Conservation (phyloP, 2,888 invertebrate species). For the Hypena proboscidalis region DNA sequence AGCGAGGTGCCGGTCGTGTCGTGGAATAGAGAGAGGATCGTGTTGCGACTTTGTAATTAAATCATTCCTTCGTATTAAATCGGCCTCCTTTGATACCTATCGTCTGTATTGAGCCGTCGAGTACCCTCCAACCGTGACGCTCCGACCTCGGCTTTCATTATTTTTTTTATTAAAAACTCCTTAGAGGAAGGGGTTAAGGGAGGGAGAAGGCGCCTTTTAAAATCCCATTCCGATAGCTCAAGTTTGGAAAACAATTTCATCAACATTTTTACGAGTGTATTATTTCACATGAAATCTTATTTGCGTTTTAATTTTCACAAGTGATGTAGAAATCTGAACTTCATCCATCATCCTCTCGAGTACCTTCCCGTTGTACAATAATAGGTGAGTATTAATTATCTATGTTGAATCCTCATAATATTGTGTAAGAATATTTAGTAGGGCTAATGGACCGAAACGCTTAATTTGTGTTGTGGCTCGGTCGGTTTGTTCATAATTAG, state of each 20-base stretch:
- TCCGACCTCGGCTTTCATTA: constrained; percentile 60
- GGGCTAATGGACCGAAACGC: constrained; percentile 66
- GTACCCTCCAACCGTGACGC: constrained; percentile 58
- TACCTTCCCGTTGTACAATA: background rate
- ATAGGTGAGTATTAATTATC: background rate
- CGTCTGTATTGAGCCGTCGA: constrained; percentile 64
- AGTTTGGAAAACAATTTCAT: constrained; percentile 40
- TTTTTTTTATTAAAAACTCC: constrained; percentile 59
- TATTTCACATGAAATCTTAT: constrained; percentile 34
- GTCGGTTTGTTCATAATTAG: constrained; percentile 77
- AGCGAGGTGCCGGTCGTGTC: constrained; percentile 39
- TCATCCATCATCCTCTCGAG: background rate
- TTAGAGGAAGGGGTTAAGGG: constrained; percentile 52
- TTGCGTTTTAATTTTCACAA: constrained; percentile 8
- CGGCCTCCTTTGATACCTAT: constrained; percentile 66
- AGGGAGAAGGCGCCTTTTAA: constrained; percentile 39
- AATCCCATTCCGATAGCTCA: constrained; percentile 37
- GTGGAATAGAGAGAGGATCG: constrained; percentile 53
- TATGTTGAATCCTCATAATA: background rate
- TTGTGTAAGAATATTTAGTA: constrained; percentile 42
- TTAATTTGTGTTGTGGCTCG: constrained; percentile 63
- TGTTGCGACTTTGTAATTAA: constrained; percentile 74
- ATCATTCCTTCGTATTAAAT: constrained; percentile 75
- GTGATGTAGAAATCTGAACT: background rate
- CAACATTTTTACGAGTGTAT: constrained; percentile 34